phyloP scores from a whole-genome alignment of 2,888 invertebrate genomes.

The Nowickia ferox region DNA sequence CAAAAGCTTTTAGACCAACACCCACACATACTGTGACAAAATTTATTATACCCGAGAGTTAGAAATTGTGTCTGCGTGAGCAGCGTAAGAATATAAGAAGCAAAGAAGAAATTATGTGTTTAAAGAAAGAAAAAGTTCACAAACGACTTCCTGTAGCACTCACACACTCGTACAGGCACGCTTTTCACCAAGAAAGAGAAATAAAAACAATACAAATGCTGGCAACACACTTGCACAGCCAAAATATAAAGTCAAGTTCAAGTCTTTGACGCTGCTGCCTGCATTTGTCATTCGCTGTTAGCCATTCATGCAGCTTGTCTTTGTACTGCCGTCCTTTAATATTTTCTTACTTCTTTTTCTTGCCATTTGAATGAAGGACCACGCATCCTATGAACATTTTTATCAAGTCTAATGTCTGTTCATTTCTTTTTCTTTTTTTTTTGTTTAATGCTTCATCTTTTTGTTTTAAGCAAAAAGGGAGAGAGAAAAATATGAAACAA shows the following conservation, averaged over 20 bases:
- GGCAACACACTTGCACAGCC: conserved; percentile 40
- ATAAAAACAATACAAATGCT: conserved; percentile 14
- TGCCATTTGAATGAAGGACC: not conserved
- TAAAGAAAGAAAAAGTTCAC: conserved; percentile 64
- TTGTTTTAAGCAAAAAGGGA: conserved; percentile 48
- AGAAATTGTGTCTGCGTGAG: not conserved
- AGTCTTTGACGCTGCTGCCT: conserved; percentile 46
- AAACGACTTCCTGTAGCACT: conserved; percentile 62
- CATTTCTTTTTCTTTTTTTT: too few relatives aligned
- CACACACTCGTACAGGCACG: not conserved
- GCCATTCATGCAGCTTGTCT: conserved; percentile 23
- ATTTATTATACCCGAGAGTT: conserved; percentile 3
- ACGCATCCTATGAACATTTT: conserved; percentile 34
- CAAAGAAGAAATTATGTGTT: conserved; percentile 22
- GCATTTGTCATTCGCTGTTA: conserved; percentile 52
- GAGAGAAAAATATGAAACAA: conserved; percentile 13
- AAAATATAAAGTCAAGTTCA: conserved; percentile 68
- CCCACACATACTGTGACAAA: conserved; percentile 35
- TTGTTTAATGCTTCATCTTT: conserved; percentile 34
- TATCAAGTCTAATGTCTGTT: conserved; percentile 59
- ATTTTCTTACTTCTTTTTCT: conserved; percentile 3
- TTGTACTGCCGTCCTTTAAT: conserved; percentile 5
- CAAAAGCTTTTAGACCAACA: conserved; percentile 27
- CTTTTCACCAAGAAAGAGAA: not conserved
- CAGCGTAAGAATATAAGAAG: not conserved